Base-by-base conservation (phyloP, 2,888 invertebrate species). In the Achlya flavicornis region DNA sequence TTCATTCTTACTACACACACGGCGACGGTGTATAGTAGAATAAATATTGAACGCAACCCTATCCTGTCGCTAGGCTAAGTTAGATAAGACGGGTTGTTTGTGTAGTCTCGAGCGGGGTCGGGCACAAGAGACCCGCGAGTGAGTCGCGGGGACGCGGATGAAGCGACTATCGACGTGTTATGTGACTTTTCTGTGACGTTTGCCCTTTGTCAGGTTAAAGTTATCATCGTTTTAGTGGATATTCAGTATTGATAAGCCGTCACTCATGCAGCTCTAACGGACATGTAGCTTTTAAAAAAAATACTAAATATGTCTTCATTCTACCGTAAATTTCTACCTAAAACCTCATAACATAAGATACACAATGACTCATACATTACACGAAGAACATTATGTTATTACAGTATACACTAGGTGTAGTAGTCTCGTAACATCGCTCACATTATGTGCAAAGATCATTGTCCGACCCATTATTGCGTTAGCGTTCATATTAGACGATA, bases 381-480 rank as follows among this genome's bases (percentile, higher is more conserved):
- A 38, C 2, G 3, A 38, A 38, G 5, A 43, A 43, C 43, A 43
- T 43, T 14, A 43, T 14, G 14, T 14, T 43, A 48, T 16, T 7
- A 48, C 48, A 48, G 48, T 16, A 16, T 46, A 11, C 48, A 48
- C 6, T 48, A 16, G 16, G 48, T 14, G 48, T 14, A 16, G 48
- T 16, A 4, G 48, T 16, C 38, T 38, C 48, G 46, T 14, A 11
- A 12, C 46, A 12, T 46, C 46, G 46, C 48, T 16, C 7, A 16
- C 48, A 48, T 48, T 48, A 48, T 48, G 48, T 48, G 8, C 48
- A 7, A 48, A 48, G 48, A 48, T 48, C n/a, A 16, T 16, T 48
- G 48, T 48, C 48, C 48, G 6, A 48, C 48, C n/a, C 48, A 48
- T 48, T 48, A 48, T 48, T 48, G 48, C 7, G 48, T 48, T 48